Percentiles rank a stretch among this genome's conserved stretches.
Conservation (phyloP, 2,113 vertebrate genomes). For the Rattus rattus region DNA sequence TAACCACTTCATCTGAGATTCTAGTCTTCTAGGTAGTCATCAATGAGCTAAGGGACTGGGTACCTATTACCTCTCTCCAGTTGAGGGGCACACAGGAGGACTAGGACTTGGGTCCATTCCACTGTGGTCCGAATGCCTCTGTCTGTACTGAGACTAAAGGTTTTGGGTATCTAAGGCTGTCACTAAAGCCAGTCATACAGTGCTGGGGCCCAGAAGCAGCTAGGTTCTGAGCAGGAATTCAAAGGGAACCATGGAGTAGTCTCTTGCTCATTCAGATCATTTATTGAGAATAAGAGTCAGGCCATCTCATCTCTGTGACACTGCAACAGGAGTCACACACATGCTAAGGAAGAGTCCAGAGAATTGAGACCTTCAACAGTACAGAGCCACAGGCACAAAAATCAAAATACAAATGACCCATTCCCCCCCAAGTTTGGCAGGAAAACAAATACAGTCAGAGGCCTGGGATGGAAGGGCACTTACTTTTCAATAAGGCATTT, state of each 20-base stretch:
- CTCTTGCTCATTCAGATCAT: slow-evolving; percentile 85
- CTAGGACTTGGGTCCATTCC: neutral
- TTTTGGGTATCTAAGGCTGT: neutral
- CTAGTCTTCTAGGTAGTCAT: neutral
- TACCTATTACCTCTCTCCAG: neutral
- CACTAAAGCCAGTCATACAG: neutral
- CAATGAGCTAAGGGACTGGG: neutral
- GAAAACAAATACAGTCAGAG: slow-evolving; percentile 85
- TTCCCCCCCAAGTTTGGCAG: slow-evolving; percentile 83
- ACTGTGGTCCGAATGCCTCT: neutral
- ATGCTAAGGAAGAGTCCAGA: slow-evolving; percentile 85
- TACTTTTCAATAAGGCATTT: slow-evolving; percentile 81
- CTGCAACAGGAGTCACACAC: slow-evolving; percentile 84
- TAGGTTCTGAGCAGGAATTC: neutral
- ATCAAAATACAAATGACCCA: slow-evolving; percentile 86
- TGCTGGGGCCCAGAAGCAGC: neutral
- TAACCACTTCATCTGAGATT: neutral
- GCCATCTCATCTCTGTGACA: slow-evolving; percentile 83
- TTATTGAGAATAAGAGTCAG: slow-evolving; percentile 87
- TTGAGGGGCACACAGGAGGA: neutral
- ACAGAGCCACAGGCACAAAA: slow-evolving; percentile 87
- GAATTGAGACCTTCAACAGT: slow-evolving; percentile 84
- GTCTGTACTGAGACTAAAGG: neutral
- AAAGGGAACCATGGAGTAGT: slow-evolving; percentile 66
- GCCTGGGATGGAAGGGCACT: slow-evolving; percentile 86